Conservation (phyloP, 2,888 invertebrate genomes). For the Drosophila mayaguana region DNA sequence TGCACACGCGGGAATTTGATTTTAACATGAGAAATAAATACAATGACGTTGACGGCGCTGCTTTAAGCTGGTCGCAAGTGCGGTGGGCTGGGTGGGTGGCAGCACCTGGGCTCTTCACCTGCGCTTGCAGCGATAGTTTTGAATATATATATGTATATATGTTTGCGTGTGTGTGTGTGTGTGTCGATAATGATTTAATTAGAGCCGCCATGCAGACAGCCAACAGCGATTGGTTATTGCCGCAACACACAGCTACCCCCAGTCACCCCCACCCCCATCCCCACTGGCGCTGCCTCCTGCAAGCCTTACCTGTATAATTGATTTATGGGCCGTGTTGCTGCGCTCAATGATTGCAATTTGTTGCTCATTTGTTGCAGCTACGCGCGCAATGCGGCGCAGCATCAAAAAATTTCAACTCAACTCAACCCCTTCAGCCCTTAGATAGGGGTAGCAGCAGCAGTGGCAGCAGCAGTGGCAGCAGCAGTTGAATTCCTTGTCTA, state of each 20-base stretch:
- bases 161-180: background rate
- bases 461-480: constrained; percentile 25
- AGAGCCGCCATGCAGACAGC: constrained; percentile 32
- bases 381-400: constrained; percentile 10
- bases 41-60: constrained; percentile 59
- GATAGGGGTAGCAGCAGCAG: constrained; percentile 22
- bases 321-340: constrained; percentile 57
- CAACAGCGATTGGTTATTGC: constrained; percentile 18
- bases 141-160: constrained; percentile 5
- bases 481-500: constrained; percentile 74
- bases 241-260: background rate
- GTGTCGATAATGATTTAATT: constrained; percentile 65
- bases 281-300: background rate
- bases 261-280: background rate
- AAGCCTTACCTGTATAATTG: constrained; percentile 41
- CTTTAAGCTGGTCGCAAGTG: too few species aligned
- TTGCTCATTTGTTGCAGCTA: constrained; percentile 57
- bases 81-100: too few species aligned
- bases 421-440: constrained; percentile 32
- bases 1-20: constrained; percentile 84
- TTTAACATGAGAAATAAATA: constrained; percentile 83
- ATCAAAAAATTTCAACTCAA: background rate
- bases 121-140: constrained; percentile 22
- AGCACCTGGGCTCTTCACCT: constrained; percentile 12
- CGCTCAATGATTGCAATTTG: constrained; percentile 63